phyloP scores from a whole-genome alignment of 2,888 invertebrate genomes.

The Nomada goodeniana region DNA sequence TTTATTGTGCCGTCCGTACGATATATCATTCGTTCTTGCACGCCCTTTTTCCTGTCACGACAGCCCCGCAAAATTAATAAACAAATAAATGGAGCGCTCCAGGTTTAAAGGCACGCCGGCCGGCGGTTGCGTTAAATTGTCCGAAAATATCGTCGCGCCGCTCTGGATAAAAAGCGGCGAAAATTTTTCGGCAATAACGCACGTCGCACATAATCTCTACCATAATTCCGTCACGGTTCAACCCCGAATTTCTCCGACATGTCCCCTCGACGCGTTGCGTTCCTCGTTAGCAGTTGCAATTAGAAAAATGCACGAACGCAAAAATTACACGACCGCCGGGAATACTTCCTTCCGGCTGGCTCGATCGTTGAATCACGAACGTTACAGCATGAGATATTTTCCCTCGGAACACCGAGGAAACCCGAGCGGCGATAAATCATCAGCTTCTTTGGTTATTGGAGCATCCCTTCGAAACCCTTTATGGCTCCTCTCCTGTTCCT shows the following conservation, averaged over 20 bases:
- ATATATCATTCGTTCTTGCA: no score
- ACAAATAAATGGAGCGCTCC: slow-evolving; percentile 2
- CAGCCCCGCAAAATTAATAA: no score
- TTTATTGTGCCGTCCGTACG: not conserved
- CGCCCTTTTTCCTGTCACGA: no score
- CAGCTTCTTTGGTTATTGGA: slow-evolving; percentile 55
- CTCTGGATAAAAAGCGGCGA: not conserved
- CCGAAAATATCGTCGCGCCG: slow-evolving; percentile 18
- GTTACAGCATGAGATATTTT: slow-evolving; percentile 38
- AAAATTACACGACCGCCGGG: not conserved
- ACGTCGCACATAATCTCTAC: slow-evolving; percentile 16
- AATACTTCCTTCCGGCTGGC: slow-evolving; percentile 14
- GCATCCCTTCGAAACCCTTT: slow-evolving; percentile 37
- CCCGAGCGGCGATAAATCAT: slow-evolving; percentile 58
- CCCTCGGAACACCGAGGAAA: slow-evolving; percentile 35
- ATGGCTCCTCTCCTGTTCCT: slow-evolving; percentile 14
- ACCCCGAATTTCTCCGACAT: not conserved
- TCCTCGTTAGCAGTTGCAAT: slow-evolving; percentile 6
- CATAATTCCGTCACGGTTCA: slow-evolving; percentile 9
- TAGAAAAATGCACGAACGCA: not conserved
- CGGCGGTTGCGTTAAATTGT: not conserved
- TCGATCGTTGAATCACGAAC: slow-evolving; percentile 17
- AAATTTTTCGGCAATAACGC: slow-evolving; percentile 11
- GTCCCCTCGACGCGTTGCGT: slow-evolving; percentile 5
- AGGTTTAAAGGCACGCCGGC: not conserved